Conservation (phyloP, 2,113 vertebrate species). For the Entosphenus tridentatus region DNA sequence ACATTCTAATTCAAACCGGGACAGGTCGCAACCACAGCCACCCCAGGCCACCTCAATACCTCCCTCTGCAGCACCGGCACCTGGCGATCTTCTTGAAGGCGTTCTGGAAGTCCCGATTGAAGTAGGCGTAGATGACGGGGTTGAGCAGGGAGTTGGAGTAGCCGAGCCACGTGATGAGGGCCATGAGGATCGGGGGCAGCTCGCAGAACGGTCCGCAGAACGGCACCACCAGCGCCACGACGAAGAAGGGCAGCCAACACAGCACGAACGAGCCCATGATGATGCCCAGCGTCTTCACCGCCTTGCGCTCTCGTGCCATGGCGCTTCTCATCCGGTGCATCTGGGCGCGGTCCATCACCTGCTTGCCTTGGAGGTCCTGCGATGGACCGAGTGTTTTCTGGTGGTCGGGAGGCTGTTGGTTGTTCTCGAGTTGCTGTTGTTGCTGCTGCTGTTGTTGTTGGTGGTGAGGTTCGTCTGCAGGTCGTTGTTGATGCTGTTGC, state of each 20-base stretch:
- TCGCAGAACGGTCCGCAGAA: constrained; percentile 61
- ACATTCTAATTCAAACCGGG: no score
- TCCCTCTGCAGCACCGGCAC: constrained; percentile 67
- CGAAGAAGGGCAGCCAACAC: constrained; percentile 95
- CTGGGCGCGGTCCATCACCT: not conserved
- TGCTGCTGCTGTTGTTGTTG: no score
- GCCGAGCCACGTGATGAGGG: constrained; percentile 85
- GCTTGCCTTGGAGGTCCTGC: not conserved
- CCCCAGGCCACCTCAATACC: not conserved
- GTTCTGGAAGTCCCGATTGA: constrained; percentile 97
- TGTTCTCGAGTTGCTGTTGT: no score
- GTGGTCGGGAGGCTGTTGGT: not conserved
- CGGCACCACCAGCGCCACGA: constrained; percentile 70
- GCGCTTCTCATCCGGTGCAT: constrained; percentile 36
- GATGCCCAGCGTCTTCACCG: constrained; percentile 83
- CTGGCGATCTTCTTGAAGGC: constrained; percentile 89
- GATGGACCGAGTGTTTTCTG: not conserved
- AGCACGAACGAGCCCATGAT: constrained; percentile 97
- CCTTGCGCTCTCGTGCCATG: constrained; percentile 68
- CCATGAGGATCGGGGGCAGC: constrained; percentile 55
- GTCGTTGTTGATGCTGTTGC: not conserved
- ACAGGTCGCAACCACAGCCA: no score
- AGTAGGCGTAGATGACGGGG: constrained; percentile 90
- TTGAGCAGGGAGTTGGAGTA: constrained; percentile 95
- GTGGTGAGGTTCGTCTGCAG: no score